Percentiles rank a stretch among this genome's conserved stretches.
Conservation (phyloP, 2,888 invertebrate species). For the Cheilosia vulpina region DNA sequence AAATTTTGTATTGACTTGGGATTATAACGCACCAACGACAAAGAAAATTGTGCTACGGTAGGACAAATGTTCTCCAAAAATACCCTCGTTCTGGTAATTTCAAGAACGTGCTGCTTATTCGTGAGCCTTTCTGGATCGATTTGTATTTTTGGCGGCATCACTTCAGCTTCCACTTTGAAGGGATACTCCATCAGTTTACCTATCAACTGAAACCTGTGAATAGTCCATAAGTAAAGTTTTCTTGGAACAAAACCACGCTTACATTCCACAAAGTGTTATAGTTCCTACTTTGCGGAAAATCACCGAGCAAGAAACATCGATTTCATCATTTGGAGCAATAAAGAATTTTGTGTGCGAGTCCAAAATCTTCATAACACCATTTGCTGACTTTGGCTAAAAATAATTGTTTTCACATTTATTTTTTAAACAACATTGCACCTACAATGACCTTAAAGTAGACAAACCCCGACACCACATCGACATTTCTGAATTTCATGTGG, state of each 20-base stretch:
- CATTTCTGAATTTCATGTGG: conserved; percentile 78
- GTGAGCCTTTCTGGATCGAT: conserved; percentile 74
- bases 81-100: conserved; percentile 75
- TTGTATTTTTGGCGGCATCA: conserved; percentile 78
- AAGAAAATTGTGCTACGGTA: conserved; percentile 78
- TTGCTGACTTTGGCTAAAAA: conserved; percentile 73
- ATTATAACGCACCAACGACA: conserved; percentile 78
- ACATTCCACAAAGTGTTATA: conserved; percentile 78
- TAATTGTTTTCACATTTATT: neutral
- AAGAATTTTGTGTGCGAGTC: conserved; percentile 79
- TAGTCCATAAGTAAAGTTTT: neutral
- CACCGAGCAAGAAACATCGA: conserved; percentile 76
- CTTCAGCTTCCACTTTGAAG: conserved; percentile 78
- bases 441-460: conserved; percentile 80
- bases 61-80: conserved; percentile 80
- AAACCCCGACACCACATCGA: conserved; percentile 78
- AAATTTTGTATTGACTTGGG: too few species aligned
- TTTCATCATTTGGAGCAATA: conserved; percentile 70
- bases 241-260: conserved; percentile 31
- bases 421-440: conserved; percentile 41
- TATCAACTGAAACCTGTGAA: conserved; percentile 78
- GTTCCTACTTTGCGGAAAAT: conserved; percentile 77
- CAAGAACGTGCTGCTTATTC: conserved; percentile 76
- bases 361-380: conserved; percentile 77
- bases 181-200: conserved; percentile 77